Conservation (phyloP, 2,888 invertebrate species). For the Eilema caniola region DNA sequence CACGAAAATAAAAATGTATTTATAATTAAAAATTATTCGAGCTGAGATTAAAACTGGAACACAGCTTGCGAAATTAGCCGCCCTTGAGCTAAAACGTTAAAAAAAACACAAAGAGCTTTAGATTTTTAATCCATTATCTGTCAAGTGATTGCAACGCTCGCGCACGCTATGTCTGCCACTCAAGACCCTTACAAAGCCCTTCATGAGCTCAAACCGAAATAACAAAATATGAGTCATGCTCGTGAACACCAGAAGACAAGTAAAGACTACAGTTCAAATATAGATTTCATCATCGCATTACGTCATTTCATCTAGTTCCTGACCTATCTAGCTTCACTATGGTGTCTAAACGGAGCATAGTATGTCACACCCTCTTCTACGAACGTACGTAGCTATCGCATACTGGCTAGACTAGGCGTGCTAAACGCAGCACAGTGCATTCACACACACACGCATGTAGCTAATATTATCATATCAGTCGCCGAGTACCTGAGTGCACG, state of each 20-base stretch:
- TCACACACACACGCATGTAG: constrained; percentile 52
- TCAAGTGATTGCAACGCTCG: neutral
- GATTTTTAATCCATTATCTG: neutral
- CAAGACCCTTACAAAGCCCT: constrained; percentile 1
- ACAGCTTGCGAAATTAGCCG: constrained; percentile 16
- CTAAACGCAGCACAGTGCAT: constrained; percentile 25
- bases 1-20: constrained; percentile 13
- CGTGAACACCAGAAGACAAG: neutral
- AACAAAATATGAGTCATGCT: neutral
- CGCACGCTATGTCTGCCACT: neutral
- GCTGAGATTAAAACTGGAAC: constrained; percentile 15
- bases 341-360: constrained; percentile 20
- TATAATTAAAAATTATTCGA: constrained; percentile 17
- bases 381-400: constrained; percentile 11
- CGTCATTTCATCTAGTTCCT: constrained; percentile 4
- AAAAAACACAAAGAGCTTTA: constrained; percentile 1
- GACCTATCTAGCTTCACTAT: constrained; percentile 6
- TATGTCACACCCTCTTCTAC: constrained; percentile 10
- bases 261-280: neutral
- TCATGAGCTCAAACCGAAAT: neutral
- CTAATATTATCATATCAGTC: constrained; percentile 78
- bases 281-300: neutral
- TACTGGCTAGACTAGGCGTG: constrained; percentile 7
- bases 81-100: constrained; percentile 19
- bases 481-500: constrained; percentile 70